Conservation (phyloP, 2,888 invertebrate genomes). For the Melanargia galathea region DNA sequence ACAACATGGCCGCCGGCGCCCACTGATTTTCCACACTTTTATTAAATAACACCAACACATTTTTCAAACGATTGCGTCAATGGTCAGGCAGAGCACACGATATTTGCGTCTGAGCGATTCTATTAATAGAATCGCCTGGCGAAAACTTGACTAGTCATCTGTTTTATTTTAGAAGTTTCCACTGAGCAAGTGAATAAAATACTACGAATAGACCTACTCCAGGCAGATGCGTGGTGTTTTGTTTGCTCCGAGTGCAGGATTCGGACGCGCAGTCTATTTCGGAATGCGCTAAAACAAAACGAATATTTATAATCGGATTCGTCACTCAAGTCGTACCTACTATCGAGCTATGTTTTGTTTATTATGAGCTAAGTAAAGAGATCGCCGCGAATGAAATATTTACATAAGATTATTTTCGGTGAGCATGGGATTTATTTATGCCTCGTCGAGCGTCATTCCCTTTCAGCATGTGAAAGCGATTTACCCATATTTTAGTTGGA, state of each 20-base stretch:
- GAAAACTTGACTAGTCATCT: conserved; percentile 73
- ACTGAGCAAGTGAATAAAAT: conserved; percentile 73
- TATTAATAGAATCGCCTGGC: conserved; percentile 76
- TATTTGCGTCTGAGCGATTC: conserved; percentile 72
- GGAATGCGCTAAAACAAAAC: conserved; percentile 52
- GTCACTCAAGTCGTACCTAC: conserved; percentile 65
- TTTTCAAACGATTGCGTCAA: conserved; percentile 79
- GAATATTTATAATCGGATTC: conserved; percentile 75
- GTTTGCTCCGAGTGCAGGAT: conserved; percentile 58
- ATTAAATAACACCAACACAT: conserved; percentile 75
- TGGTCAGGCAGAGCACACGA: conserved; percentile 68
- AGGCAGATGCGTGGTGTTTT: conserved; percentile 62
- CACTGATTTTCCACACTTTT: conserved; percentile 67
- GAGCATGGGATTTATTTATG: conserved; percentile 65
- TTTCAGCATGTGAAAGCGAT: conserved; percentile 73
- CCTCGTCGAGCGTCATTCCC: conserved; percentile 63
- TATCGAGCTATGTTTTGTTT: conserved; percentile 74
- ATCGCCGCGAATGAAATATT: conserved; percentile 66
- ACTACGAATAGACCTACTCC: conserved; percentile 59
- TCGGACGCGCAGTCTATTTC: conserved; percentile 63
- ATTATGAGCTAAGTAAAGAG: conserved; percentile 70
- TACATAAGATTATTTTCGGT: conserved; percentile 71
- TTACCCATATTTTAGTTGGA: conserved; percentile 62
- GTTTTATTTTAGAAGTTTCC: conserved; percentile 72
- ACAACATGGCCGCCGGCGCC: conserved; percentile 56